Base-by-base conservation (phyloP, 53 echinoderm and acorn worm genomes). In the Echinarachnius parma region DNA sequence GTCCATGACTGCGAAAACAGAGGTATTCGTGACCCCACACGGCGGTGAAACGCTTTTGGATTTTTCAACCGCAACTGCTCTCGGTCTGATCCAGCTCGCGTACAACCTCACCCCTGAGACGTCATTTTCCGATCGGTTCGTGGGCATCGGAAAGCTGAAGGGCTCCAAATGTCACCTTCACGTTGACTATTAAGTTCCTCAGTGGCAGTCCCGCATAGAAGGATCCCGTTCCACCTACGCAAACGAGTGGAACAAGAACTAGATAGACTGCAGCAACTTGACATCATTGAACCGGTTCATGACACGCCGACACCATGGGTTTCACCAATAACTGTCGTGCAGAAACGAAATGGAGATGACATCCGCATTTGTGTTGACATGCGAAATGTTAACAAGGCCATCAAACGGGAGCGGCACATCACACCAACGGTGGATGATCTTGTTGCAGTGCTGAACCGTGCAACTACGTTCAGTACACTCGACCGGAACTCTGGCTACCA, bases 211-310 rank as follows among this genome's bases (percentile, higher is more conserved):
- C 76, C 72, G 28, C 81, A 76, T 61, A 59, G 86, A 13, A 60
- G 86, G 36, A 81, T 86, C 28, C 86, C 86, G 5, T 86, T 86
- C 53, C 81, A 81, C 46, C 20, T 86, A 30, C 70, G 86, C 16
- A 59, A 60, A 16, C 34, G 37, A 35, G 60, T 82, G 42, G 77
- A 65, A 45, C 34, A 61, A 22, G 86, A 86, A 75, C 77, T 86
- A 31, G 66, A 85, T 46, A 28, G 76, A 14, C 34, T 86, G 28
- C 52, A 48, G 15, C 58, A 59, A 46, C 34, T 66, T 18, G 79
- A 80, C 19, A 75, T 85, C 75, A 85, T 85, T 5, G 80, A 85
- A 30, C 59, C 50, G 11, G 79, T 75, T 0, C 55, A 61, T 2
- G 53, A 70, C 56, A 50, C 47, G 55, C 79, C 85, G 2, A 86